Base-by-base conservation (phyloP, 2,797 vertebrate species). In the Danionella dracula region DNA sequence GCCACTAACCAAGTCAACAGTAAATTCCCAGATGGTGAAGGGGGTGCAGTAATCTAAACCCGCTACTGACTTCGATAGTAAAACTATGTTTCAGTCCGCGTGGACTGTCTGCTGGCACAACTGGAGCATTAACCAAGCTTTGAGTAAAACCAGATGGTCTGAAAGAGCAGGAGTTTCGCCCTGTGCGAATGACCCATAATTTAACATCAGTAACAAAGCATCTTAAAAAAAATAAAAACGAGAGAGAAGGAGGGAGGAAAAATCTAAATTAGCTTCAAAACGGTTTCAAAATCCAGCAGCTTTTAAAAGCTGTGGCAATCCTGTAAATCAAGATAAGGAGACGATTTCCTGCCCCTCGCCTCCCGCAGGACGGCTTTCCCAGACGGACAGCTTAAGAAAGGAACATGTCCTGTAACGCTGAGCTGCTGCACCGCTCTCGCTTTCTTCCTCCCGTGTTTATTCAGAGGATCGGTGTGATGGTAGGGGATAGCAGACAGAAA, bases 271-370 rank as follows among this genome's bases (percentile, higher is more conserved):
- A n/a, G 54, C 44, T 74, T 64, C 56, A 57, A 75, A 75, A 38
- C 42, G 16, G 37, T 74, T 75, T 75, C 59, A 71, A 75, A 66
- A 75, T 75, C 54, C 73, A 64, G 53, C 61, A 57, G 66, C 56
- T 60, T 64, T 70, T 66, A 57, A 48, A 29, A 48, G 63, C 66
- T 65, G 73, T 50, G 35, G 64, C 54, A 66, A 58, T 40, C 20
- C 23, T 55, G 59, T 75, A 44, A 9, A 66, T 71, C 68, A 54
- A 58, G 49, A 68, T 71, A 57, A 71, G 56, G 57, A 45, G 54
- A 41, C 41, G 35, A 31, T 60, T 45, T 64, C 54, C 58, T 68
- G 27, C 0, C 3, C 13, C 17, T 56, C 72, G 37, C 66, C 59
- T 65, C 65, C 68, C 40, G 54, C 61, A 58, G 70, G 66, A 72